Evolutionary conservation across 1,140 invertebrate genomes (phyloP), one percentile per base, ranked within the genome.

Genomic region (Panagrolaimus sp.): DNA sequence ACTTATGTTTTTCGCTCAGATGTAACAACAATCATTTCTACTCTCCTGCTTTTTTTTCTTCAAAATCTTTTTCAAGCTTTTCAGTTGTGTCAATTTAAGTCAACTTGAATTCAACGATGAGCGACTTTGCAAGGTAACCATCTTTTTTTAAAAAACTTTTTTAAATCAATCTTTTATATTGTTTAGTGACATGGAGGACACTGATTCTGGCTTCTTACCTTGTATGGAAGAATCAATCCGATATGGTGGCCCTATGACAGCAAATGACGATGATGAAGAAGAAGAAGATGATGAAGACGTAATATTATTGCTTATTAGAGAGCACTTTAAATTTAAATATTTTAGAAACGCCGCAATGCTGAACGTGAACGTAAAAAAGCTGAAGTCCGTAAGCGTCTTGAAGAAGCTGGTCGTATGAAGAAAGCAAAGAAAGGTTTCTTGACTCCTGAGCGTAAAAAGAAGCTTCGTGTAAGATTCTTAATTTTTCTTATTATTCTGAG

Each of bases 401-500:
- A 76, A 57, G 74, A 76, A 61, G 74, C 74, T 64, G 74, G 74
- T 25, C 51, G 72, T 16, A 71, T 44, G 42, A 72, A 75, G 42
- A 81, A 81, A 71, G 64, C 72, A 48, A 76, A 76, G 71, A 76
- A 76, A 63, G 74, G 74, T 57, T 76, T 76, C 68, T 65, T 76
- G 27, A 76, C 74, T 20, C 74, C 74, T 53, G 74, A 76, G 38
- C 72, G 74, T 64, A 76, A 76, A 71, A 76, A 76, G 74, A 76
- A 76, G 74, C 74, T 76, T 31, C 73, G 74, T n/a, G 74, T 92
- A 87, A 20, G 90, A 89, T n/a, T n/a, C n/a, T n/a, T n/a, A n/a
- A n/a, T n/a, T n/a, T n/a, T n/a, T n/a, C n/a, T n/a, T n/a, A n/a
- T n/a, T n/a, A 38, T 4, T 74, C 38, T 7, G 44, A 45, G 0